Percentiles rank a stretch among this genome's conserved stretches.
Evolutionary conservation across 2,113 vertebrate species (phyloP).

Genomic region (Butorides virescens): DNA sequence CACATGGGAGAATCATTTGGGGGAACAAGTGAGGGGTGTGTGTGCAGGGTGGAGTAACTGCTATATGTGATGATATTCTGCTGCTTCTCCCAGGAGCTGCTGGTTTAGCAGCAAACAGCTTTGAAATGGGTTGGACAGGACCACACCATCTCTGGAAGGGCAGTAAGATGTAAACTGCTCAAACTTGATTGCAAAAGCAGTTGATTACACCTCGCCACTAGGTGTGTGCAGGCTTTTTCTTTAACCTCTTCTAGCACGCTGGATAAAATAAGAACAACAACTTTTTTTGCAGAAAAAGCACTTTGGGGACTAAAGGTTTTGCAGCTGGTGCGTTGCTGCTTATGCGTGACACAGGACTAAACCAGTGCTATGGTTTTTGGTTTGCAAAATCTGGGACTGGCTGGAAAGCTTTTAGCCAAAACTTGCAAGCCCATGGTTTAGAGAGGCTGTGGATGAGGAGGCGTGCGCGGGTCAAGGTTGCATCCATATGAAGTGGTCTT

Average conservation of each 20-base stretch:
- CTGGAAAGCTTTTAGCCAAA: not conserved
- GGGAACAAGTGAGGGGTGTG: not conserved
- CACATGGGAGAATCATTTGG: fast-evolving
- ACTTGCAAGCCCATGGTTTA: fast-evolving
- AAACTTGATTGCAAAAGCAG: not conserved
- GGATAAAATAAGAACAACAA: not conserved
- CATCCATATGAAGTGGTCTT: fast-evolving
- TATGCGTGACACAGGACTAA: not conserved
- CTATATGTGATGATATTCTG: fast-evolving
- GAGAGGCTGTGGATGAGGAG: not conserved
- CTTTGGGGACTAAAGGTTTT: not conserved
- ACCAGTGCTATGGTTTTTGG: not conserved
- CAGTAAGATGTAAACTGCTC: not conserved
- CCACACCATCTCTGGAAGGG: not conserved
- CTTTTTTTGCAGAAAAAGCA: not conserved
- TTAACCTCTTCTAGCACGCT: not conserved
- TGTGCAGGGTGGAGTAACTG: not conserved
- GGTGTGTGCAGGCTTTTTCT: fast-evolving
- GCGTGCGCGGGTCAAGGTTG: not conserved
- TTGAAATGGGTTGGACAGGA: not conserved
- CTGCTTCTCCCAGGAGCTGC: not conserved
- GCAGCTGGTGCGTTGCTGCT: too few relatives aligned
- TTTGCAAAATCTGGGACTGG: not conserved
- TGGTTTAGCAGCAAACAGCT: not conserved
- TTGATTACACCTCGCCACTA: not conserved